Evolutionary conservation across 53 echinoderm and acorn worm species (phyloP).

Genomic region (Arbacia lixula): DNA sequence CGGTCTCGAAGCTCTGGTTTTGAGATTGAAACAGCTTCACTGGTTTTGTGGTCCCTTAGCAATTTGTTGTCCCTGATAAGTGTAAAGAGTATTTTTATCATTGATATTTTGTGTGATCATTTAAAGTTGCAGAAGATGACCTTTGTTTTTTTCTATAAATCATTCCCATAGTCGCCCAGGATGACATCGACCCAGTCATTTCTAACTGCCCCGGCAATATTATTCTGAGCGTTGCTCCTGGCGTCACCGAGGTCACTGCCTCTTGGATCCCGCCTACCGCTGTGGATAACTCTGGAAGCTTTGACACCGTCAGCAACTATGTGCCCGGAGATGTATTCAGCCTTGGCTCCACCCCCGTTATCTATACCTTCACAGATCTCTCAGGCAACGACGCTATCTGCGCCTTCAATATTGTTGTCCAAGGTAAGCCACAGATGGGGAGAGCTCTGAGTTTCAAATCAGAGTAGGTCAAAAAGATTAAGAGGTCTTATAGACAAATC

Average conservation of each 20-base stretch:
- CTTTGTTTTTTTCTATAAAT: too few relatives aligned
- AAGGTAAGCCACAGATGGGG: slow-evolving; percentile 6
- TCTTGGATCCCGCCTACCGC: slow-evolving; percentile 57
- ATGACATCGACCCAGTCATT: slow-evolving; percentile 49
- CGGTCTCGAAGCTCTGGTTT: too few relatives aligned
- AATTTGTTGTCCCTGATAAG: too few relatives aligned
- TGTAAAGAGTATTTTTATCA: too few relatives aligned
- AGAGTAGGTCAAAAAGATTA: too few relatives aligned
- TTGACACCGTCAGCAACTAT: slow-evolving; percentile 15
- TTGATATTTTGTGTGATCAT: too few relatives aligned
- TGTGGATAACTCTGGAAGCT: slow-evolving; percentile 47
- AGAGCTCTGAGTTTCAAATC: too few relatives aligned
- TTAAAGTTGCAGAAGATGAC: too few relatives aligned
- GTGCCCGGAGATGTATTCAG: slow-evolving; percentile 26
- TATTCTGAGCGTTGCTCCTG: slow-evolving; percentile 7
- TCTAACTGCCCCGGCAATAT: slow-evolving; percentile 50
- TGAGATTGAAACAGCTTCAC: too few relatives aligned
- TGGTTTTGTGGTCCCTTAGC: too few relatives aligned
- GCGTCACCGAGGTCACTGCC: slow-evolving; percentile 3
- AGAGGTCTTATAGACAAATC: too few relatives aligned
- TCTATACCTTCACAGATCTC: slow-evolving; percentile 48
- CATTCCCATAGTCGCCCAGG: slow-evolving; percentile 40
- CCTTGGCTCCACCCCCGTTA: slow-evolving; percentile 20
- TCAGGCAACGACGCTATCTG: slow-evolving; percentile 38
- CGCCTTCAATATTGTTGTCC: slow-evolving; percentile 31